These are phyloP conservation scores for Acanthosepion esculentum DNA, from an alignment of 2,888 invertebrate species.

Conservation along the genomic window DNA sequence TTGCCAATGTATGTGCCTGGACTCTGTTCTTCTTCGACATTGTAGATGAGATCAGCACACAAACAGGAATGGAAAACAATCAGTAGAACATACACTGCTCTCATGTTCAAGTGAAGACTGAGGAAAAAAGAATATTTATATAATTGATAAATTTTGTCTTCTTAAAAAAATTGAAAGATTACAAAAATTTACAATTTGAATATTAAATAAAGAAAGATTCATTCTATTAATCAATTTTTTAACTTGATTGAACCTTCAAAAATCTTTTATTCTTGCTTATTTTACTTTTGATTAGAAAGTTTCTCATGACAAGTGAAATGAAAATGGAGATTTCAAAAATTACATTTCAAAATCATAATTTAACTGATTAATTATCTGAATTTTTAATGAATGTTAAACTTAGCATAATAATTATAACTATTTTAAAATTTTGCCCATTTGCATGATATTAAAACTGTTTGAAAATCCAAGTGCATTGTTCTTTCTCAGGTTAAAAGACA, in stretches of 20 bases:
- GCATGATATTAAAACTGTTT: no score
- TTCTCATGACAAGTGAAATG: no score
- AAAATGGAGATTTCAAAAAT: no score
- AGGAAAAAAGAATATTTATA: background rate
- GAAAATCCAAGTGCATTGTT: no score
- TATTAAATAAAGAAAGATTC: background rate
- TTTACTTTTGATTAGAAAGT: background rate
- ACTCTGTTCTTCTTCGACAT: constrained; percentile 23
- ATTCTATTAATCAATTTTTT: background rate
- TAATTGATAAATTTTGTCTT: background rate
- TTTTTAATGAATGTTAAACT: no score
- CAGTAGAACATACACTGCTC: background rate
- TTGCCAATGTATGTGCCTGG: background rate
- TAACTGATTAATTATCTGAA: no score
- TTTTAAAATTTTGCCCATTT: no score
- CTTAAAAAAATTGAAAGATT: background rate
- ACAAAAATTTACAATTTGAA: background rate
- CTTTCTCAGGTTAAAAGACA: no score
- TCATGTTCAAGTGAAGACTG: background rate
- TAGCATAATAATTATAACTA: no score
- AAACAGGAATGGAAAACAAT: background rate
- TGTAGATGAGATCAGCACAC: background rate
- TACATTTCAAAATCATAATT: no score
- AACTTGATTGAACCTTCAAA: background rate
- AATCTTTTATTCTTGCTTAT: background rate